Evolutionary conservation across 2,888 invertebrate species (phyloP).

Genomic region (Sceliomorpha sp.): DNA sequence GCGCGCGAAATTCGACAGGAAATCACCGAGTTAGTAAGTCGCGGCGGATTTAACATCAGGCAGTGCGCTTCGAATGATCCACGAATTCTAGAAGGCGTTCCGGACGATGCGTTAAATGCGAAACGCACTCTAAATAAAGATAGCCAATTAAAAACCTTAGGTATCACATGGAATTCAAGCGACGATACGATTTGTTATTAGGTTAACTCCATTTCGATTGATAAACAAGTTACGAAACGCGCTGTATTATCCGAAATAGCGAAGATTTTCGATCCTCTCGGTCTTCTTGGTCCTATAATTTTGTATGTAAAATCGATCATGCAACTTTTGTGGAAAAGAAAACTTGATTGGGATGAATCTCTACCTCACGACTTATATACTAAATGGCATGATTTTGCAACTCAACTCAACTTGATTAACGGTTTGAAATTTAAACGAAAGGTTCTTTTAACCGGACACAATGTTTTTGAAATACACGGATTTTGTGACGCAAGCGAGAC

Average conservation of each 20-base stretch:
- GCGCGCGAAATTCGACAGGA: conserved; percentile 32
- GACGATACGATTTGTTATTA: conserved; percentile 39
- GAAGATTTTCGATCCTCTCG: conserved; percentile 59
- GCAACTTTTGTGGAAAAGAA: conserved; percentile 57
- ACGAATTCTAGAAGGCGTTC: conserved; percentile 3
- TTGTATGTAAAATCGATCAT: conserved; percentile 54
- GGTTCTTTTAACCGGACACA: conserved; percentile 7
- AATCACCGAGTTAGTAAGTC: conserved; percentile 25
- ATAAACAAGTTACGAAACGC: conserved; percentile 39
- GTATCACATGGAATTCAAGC: conserved; percentile 42
- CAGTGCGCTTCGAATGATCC: conserved; percentile 58
- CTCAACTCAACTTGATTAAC: conserved; percentile 39
- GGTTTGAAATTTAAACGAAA: conserved; percentile 34
- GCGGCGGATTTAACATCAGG: conserved; percentile 51
- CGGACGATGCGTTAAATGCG: conserved; percentile 19
- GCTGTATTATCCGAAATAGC: conserved; percentile 57
- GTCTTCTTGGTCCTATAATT: conserved; percentile 56
- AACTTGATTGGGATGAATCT: conserved; percentile 58
- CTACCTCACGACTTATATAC: conserved; percentile 39
- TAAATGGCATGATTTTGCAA: conserved; percentile 44
- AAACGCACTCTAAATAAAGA: conserved; percentile 27
- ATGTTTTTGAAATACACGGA: conserved; percentile 49
- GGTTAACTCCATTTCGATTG: conserved; percentile 11
- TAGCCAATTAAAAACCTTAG: conserved; percentile 39
- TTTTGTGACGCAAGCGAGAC: conserved; percentile 56